Evolutionary conservation across 2,113 vertebrate genomes (phyloP).

Genomic region (Rostratula benghalensis): DNA sequence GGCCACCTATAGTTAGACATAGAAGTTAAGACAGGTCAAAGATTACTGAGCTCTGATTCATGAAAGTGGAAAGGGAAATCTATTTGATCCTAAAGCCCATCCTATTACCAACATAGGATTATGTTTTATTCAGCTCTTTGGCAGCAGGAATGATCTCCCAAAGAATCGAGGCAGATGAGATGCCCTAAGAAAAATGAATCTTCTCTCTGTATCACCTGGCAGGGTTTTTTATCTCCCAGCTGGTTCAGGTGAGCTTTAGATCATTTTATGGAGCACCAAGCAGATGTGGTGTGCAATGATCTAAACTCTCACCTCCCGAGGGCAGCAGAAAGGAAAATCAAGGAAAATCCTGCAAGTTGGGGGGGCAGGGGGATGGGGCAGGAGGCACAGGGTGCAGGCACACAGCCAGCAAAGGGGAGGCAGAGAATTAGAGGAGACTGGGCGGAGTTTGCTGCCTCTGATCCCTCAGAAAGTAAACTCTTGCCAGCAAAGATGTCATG

Average conservation of each 20-base stretch:
- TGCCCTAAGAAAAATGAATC: neutral
- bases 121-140: neutral
- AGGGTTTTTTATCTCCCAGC: neutral
- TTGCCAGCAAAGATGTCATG: fast-evolving
- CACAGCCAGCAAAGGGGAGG: neutral
- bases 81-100: neutral
- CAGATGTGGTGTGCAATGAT: neutral
- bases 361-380: fast-evolving
- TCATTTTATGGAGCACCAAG: neutral
- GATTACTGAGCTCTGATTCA: neutral
- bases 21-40: neutral
- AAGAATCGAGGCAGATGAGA: neutral
- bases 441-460: neutral
- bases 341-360: neutral
- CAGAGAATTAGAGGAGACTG: neutral
- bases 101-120: neutral
- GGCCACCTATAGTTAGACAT: fast-evolving
- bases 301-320: neutral
- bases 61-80: neutral
- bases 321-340: neutral
- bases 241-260: neutral
- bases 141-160: neutral
- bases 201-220: neutral
- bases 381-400: neutral
- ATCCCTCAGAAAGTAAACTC: neutral